Evolutionary conservation across 2,888 invertebrate genomes (phyloP).

Genomic region (Andrena minutula): DNA sequence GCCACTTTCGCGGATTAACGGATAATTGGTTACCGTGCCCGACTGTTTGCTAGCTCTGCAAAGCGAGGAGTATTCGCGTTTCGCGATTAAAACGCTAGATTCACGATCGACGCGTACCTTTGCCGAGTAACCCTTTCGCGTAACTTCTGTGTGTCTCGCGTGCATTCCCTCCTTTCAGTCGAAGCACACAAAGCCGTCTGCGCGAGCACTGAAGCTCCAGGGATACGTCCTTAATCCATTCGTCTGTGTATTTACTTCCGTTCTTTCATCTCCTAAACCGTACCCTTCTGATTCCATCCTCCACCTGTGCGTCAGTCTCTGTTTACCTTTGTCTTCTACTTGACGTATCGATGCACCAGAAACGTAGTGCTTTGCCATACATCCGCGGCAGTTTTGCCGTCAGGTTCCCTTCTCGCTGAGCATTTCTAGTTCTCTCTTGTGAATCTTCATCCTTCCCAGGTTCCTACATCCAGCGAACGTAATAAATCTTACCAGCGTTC

Average conservation of each 20-base stretch:
- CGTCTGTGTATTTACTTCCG: background rate
- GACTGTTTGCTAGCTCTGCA: background rate
- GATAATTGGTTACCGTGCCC: constrained; percentile 6
- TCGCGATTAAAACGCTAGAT: background rate
- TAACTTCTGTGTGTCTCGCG: background rate
- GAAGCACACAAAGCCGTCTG: background rate
- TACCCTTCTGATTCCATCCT: background rate
- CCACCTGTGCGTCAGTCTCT: background rate
- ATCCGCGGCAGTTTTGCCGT: background rate
- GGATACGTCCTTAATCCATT: constrained; percentile 16
- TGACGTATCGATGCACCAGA: background rate
- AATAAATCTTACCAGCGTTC: constrained; percentile 41
- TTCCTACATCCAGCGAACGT: constrained; percentile 19
- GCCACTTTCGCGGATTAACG: constrained; percentile 31
- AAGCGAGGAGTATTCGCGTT: background rate
- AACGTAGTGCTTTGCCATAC: background rate
- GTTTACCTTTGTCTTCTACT: background rate
- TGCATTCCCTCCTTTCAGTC: background rate
- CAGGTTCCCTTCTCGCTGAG: too few relatives aligned
- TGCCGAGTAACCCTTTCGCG: background rate
- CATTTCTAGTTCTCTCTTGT: background rate
- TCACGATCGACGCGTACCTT: background rate
- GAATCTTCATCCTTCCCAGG: constrained; percentile 9
- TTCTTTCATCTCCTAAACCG: background rate
- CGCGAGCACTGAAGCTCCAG: constrained; percentile 13